Evolutionary conservation across 2,797 vertebrate genomes (phyloP), one percentile per base, ranked within the genome.

Genomic region (Acanthopagrus latus): DNA sequence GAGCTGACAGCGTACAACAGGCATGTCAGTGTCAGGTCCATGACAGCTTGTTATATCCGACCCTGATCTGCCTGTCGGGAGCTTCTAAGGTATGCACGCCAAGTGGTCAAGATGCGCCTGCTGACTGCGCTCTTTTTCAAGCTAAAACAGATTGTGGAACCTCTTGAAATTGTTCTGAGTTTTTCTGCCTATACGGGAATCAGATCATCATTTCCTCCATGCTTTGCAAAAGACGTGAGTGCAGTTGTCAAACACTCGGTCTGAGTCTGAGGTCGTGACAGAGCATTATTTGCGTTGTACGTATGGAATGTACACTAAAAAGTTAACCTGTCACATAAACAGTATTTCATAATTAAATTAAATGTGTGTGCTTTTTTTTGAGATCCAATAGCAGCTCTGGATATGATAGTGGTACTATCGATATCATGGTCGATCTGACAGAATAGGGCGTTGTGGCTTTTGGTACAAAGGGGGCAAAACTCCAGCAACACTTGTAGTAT

Each of bases 11-110:
- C 46, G 8, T 38, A 51, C 17, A 52, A 76, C 21, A 82, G 59
- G 8, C 54, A 74, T 59, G 69, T 82, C 67, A 27, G 44, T 70
- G 69, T 86, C 67, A 76, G 54, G 57, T 64, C 46, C 75, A 51
- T 57, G 76, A 77, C 58, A 77, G 65, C 66, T 55, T 64, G 67
- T 71, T 63, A 71, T 44, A 67, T 5, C 38, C 58, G 13, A 27
- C 18, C 54, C 14, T 68, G 66, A 75, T 81, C 51, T 38, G 29
- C 64, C 64, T 83, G 60, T 67, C 25, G 1, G 43, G 44, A 43
- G 16, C 29, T 65, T 63, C 65, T 71, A 41, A 74, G 43, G 47
- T 50, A 67, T 72, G 65, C 51, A 60, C 41, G 43, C 41, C 27
- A 29, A 33, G 12, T 62, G 33, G 33, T 27, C 20, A 62, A 59